Percentiles rank a stretch among this genome's conserved stretches.
phyloP scores from a whole-genome alignment of 2,888 invertebrate genomes.

The Belgica antarctica region DNA sequence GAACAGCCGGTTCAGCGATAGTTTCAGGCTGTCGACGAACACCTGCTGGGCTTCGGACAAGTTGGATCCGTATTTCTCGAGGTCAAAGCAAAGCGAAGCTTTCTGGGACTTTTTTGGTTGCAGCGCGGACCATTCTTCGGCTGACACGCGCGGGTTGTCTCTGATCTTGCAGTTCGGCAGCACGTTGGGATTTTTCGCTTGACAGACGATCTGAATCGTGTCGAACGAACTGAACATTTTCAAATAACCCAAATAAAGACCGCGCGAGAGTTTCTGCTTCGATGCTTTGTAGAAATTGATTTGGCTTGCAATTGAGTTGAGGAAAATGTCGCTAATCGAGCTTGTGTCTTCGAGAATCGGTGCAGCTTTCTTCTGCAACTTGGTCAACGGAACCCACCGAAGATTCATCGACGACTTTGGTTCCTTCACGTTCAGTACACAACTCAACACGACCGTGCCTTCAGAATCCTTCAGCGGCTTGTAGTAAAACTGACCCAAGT shows the following conservation, averaged over 20 bases:
- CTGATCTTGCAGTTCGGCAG: slow-evolving; percentile 90
- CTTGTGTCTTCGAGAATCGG: slow-evolving; percentile 68
- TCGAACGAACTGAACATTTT: slow-evolving; percentile 97
- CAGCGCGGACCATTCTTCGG: slow-evolving; percentile 94
- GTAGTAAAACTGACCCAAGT: slow-evolving; percentile 92
- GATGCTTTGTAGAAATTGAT: slow-evolving; percentile 67
- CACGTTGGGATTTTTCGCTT: slow-evolving; percentile 88
- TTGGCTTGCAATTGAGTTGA: slow-evolving; percentile 83
- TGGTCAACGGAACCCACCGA: slow-evolving; percentile 86
- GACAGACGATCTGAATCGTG: slow-evolving; percentile 88
- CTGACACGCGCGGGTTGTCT: slow-evolving; percentile 93
- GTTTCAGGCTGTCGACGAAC: slow-evolving; percentile 74
- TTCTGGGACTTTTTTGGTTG: slow-evolving; percentile 61
- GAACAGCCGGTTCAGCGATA: slow-evolving; percentile 72
- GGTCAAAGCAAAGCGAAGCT: slow-evolving; percentile 50
- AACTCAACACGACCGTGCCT: slow-evolving; percentile 87
- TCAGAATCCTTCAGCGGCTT: slow-evolving; percentile 84
- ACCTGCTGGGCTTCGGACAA: slow-evolving; percentile 76
- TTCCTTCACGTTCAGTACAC: slow-evolving; percentile 65
- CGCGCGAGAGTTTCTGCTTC: slow-evolving; percentile 75
- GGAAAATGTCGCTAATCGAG: slow-evolving; percentile 77
- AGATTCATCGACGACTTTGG: slow-evolving; percentile 87
- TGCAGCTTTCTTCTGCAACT: slow-evolving; percentile 75
- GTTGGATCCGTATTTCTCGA: slow-evolving; percentile 50
- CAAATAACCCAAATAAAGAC: slow-evolving; percentile 92